These are phyloP conservation scores for Caenorhabditis sp. DNA, from an alignment of 2,888 invertebrate species.

Conservation along the genomic window DNA sequence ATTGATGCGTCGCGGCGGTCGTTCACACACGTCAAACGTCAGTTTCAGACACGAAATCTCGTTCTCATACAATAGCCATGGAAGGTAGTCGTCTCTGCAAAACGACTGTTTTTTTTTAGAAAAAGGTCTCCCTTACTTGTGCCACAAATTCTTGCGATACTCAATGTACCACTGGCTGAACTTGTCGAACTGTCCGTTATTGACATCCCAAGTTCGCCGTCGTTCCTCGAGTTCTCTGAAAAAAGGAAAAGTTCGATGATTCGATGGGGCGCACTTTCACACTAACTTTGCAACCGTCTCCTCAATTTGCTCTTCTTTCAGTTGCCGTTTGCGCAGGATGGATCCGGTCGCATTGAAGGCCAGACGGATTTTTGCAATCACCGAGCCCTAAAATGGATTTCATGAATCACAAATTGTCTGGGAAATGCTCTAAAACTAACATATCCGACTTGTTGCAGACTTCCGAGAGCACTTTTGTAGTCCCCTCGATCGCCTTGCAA, in stretches of 20 bases:
- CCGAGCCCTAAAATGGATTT: slow-evolving; percentile 77
- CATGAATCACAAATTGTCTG: too few relatives aligned
- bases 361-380: slow-evolving; percentile 78
- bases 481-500: slow-evolving; percentile 73
- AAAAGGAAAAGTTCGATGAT: too few relatives aligned
- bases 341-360: slow-evolving; percentile 77
- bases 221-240: slow-evolving; percentile 67
- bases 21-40: slow-evolving; percentile 79
- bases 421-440: slow-evolving; percentile 63
- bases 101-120: neutral
- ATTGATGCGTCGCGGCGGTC: slow-evolving; percentile 70
- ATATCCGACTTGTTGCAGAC: slow-evolving; percentile 78
- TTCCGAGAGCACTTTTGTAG: slow-evolving; percentile 75
- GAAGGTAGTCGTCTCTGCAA: slow-evolving; percentile 78
- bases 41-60: slow-evolving; percentile 78
- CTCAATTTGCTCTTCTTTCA: slow-evolving; percentile 77
- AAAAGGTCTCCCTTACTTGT: slow-evolving; percentile 61
- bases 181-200: slow-evolving; percentile 77
- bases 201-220: slow-evolving; percentile 77
- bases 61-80: slow-evolving; percentile 79
- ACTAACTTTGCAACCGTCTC: slow-evolving; percentile 64
- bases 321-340: slow-evolving; percentile 68
- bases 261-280: too few relatives aligned
- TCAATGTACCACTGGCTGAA: slow-evolving; percentile 79
- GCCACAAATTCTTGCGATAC: slow-evolving; percentile 78